Percentiles rank a stretch among this genome's conserved stretches.
Evolutionary conservation across 1,140 invertebrate species (phyloP).

Genomic region (Leptinotarsa undecemlineata): DNA sequence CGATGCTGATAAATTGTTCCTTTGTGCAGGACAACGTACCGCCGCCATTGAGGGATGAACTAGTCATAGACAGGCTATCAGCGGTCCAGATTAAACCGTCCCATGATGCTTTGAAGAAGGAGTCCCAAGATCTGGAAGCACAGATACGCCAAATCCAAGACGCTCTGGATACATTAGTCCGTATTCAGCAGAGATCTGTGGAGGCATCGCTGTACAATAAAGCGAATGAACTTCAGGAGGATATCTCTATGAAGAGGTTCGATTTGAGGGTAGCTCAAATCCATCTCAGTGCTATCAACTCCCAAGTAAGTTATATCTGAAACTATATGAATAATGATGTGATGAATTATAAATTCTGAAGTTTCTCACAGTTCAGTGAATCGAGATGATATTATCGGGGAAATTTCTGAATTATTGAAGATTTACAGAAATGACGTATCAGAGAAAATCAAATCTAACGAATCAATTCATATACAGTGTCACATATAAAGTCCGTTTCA

Average conservation of each 20-base stretch:
- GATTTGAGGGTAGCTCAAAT: constrained; percentile 89
- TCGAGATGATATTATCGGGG: too few species aligned
- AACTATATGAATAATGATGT: too few species aligned
- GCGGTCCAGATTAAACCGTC: constrained; percentile 72
- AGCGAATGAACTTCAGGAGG: constrained; percentile 92
- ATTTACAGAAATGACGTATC: too few species aligned
- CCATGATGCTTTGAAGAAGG: constrained; percentile 78
- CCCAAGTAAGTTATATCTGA: constrained; percentile 71
- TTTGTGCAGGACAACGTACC: constrained; percentile 63
- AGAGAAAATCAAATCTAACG: too few species aligned
- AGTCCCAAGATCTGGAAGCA: constrained; percentile 78
- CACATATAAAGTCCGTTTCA: too few species aligned
- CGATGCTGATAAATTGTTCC: background rate
- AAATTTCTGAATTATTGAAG: too few species aligned
- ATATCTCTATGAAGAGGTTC: constrained; percentile 92
- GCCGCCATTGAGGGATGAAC: constrained; percentile 77
- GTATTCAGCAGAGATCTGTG: constrained; percentile 84
- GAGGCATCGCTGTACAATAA: constrained; percentile 89
- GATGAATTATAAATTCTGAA: background rate
- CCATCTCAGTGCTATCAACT: constrained; percentile 83
- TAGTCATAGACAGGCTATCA: constrained; percentile 79
- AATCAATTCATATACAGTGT: too few species aligned
- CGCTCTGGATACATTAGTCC: constrained; percentile 76
- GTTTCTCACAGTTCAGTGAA: too few species aligned
- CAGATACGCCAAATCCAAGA: constrained; percentile 89